A percentile compares a stretch with the other conserved stretches of the same genome.
Evolutionary conservation across 1,140 invertebrate species (phyloP).

Genomic region (Panulirus ornatus): DNA sequence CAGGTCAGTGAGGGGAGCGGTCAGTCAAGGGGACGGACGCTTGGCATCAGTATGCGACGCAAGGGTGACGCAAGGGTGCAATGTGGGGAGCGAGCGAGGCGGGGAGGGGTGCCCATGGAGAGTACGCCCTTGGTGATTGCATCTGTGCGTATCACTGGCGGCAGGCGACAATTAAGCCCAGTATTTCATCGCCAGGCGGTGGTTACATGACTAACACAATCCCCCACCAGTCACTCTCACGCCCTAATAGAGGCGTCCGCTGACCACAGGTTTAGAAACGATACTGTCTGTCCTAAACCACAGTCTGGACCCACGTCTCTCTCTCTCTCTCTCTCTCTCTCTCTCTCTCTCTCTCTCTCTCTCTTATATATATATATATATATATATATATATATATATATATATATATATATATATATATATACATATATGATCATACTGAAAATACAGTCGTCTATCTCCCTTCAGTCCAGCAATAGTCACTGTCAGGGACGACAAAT

Average conservation of each 20-base stretch:
- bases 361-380: too few species aligned
- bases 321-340: too few species aligned
- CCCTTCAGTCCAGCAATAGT: background rate
- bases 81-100: background rate
- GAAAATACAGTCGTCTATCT: slow-evolving; percentile 33
- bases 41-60: slow-evolving; percentile 1
- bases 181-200: slow-evolving; percentile 24
- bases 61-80: too few species aligned
- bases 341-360: too few species aligned
- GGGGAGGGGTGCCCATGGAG: background rate
- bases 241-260: slow-evolving; percentile 20
- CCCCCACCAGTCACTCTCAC: slow-evolving; percentile 34
- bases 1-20: background rate
- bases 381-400: too few species aligned
- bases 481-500: too few species aligned
- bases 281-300: slow-evolving; percentile 41
- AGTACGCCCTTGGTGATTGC: slow-evolving; percentile 38
- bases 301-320: slow-evolving; percentile 1
- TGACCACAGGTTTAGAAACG: slow-evolving; percentile 39
- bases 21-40: background rate
- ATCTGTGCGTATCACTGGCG: slow-evolving; percentile 37
- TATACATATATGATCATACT: slow-evolving; percentile 12
- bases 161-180: slow-evolving; percentile 48
- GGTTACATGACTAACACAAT: slow-evolving; percentile 23
- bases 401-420: too few species aligned